phyloP scores from a whole-genome alignment of 1,140 invertebrate species.

The Cherax quadricarinatus region DNA sequence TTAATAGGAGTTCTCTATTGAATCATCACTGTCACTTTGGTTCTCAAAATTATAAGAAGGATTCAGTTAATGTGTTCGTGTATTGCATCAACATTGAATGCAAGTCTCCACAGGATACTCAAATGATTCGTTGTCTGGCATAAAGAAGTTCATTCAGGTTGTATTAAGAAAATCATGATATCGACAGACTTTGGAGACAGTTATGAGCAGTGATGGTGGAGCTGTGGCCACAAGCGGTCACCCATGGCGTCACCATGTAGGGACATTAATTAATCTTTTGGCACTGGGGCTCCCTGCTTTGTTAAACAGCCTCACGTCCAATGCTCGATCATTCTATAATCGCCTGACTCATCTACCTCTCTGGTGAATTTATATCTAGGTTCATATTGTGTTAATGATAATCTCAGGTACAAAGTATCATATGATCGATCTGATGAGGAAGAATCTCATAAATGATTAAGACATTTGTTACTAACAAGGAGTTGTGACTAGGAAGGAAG shows the following conservation, averaged over 20 bases:
- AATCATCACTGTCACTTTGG: slow-evolving; percentile 66
- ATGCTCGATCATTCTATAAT: slow-evolving; percentile 47
- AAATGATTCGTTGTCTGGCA: not conserved
- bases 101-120: slow-evolving; percentile 64
- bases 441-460: no score
- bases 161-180: slow-evolving; percentile 54
- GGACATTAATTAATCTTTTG: slow-evolving; percentile 67
- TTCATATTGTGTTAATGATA: no score
- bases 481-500: no score
- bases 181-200: slow-evolving; percentile 64
- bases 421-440: no score
- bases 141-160: no score
- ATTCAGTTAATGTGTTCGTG: slow-evolving; percentile 69
- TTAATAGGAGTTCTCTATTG: slow-evolving; percentile 59
- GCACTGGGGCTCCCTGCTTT: slow-evolving; percentile 50
- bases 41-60: slow-evolving; percentile 71
- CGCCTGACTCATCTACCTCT: slow-evolving; percentile 55
- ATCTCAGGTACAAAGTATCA: no score
- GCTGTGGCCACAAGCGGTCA: slow-evolving; percentile 67
- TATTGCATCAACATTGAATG: slow-evolving; percentile 70
- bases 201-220: slow-evolving; percentile 62
- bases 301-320: slow-evolving; percentile 51
- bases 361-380: no score
- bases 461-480: no score
- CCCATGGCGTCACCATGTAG: slow-evolving; percentile 70